Conservation (phyloP, 2,113 vertebrate species). For the Nettapus auritus region DNA sequence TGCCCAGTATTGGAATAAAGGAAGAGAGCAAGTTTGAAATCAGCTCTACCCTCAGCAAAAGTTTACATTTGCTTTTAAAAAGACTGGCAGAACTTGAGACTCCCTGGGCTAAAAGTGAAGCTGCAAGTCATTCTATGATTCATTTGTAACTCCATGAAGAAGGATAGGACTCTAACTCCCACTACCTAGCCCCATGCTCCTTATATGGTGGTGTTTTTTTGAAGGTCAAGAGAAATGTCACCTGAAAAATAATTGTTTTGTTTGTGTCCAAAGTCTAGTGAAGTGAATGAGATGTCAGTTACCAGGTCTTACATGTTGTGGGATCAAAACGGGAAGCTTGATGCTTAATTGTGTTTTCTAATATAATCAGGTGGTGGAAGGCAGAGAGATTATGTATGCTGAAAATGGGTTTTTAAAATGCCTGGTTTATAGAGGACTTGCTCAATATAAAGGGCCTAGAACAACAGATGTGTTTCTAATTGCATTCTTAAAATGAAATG, state of each 20-base stretch:
- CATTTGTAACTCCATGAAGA: neutral
- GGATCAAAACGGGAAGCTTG: neutral
- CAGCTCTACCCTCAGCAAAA: neutral
- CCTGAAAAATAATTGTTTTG: neutral
- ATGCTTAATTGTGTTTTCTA: neutral
- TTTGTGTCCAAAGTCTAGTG: neutral
- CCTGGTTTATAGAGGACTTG: neutral
- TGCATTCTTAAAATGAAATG: conserved; percentile 65
- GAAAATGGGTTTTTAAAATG: neutral
- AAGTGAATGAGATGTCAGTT: neutral
- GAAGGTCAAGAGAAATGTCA: neutral
- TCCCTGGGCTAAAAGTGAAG: neutral
- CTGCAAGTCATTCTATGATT: neutral
- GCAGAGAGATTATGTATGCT: neutral
- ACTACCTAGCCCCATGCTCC: neutral
- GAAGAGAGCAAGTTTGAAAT: neutral
- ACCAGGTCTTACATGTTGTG: neutral
- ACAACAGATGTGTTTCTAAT: conserved; percentile 73
- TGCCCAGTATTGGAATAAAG: neutral
- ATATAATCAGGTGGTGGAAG: neutral
- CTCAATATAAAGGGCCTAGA: conserved; percentile 36
- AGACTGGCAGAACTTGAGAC: neutral
- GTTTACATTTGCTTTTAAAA: neutral
- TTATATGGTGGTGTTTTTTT: neutral
- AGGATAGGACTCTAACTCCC: neutral